phyloP scores from a whole-genome alignment of 2,797 vertebrate species.

The Pampus argenteus region DNA sequence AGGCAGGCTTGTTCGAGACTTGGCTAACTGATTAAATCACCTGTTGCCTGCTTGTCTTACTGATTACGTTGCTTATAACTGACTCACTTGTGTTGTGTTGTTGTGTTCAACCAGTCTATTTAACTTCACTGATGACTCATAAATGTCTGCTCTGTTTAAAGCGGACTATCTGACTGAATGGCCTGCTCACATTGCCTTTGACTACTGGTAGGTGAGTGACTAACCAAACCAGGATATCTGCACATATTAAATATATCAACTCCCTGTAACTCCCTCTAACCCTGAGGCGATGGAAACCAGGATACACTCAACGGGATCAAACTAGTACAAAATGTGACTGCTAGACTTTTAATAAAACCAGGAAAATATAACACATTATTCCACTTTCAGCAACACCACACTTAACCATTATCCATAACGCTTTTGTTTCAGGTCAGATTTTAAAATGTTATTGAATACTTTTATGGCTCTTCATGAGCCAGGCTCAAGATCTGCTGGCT shows the following conservation, averaged over 20 bases:
- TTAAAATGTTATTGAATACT: no score
- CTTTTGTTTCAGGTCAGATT: no score
- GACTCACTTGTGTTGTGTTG: not conserved
- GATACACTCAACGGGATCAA: no score
- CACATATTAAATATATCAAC: not conserved
- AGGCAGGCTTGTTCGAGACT: not conserved
- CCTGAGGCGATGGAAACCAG: no score
- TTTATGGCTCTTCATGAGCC: no score
- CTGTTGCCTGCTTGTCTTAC: not conserved
- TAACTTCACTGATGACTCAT: not conserved
- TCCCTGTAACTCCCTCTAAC: no score
- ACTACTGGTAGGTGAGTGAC: not conserved
- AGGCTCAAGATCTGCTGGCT: no score
- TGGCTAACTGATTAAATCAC: conserved; percentile 3
- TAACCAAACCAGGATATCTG: not conserved
- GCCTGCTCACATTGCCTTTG: not conserved
- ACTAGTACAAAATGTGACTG: no score
- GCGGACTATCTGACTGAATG: not conserved
- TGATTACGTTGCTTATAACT: not conserved
- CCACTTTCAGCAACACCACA: no score
- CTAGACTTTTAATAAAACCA: no score
- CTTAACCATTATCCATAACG: no score
- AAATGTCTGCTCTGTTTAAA: not conserved
- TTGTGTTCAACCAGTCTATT: not conserved
- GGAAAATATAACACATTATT: no score